Conservation (phyloP, 2,113 vertebrate species). For the Glaucidium brasilianum region DNA sequence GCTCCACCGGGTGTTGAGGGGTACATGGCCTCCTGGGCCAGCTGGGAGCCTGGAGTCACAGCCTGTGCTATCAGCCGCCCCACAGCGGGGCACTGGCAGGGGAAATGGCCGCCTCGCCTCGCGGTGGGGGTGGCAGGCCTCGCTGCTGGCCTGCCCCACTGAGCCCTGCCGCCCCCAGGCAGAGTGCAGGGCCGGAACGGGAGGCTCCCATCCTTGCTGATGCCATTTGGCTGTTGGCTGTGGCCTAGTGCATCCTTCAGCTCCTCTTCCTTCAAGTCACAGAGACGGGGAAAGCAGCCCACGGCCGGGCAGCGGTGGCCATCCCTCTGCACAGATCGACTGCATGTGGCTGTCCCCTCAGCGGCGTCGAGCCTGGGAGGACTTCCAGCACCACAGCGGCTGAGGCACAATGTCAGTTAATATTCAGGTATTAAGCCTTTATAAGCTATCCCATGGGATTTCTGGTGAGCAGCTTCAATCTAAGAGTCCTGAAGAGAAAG, state of each 20-base stretch:
- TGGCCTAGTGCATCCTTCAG: not conserved
- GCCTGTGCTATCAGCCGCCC: no score
- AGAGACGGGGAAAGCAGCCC: accelerated
- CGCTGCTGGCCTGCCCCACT: not conserved
- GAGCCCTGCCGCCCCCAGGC: not conserved
- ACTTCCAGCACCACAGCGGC: not conserved
- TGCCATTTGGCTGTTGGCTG: not conserved
- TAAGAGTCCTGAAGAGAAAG: not conserved
- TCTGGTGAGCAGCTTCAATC: not conserved
- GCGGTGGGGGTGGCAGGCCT: not conserved
- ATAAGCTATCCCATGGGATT: not conserved
- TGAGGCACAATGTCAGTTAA: not conserved
- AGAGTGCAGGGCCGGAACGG: not conserved
- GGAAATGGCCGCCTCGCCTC: accelerated
- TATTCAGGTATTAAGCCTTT: not conserved
- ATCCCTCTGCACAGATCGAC: accelerated
- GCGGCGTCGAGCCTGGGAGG: accelerated
- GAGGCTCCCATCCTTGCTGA: accelerated
- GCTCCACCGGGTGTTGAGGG: accelerated
- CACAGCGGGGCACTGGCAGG: accelerated
- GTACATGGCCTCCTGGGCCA: not conserved
- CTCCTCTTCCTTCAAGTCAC: not conserved
- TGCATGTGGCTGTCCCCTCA: accelerated
- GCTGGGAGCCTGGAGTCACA: accelerated
- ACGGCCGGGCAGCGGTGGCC: accelerated